Percentiles rank a stretch among this genome's conserved stretches.
phyloP scores from a whole-genome alignment of 1,140 invertebrate genomes.

The Cotesia glomerata region DNA sequence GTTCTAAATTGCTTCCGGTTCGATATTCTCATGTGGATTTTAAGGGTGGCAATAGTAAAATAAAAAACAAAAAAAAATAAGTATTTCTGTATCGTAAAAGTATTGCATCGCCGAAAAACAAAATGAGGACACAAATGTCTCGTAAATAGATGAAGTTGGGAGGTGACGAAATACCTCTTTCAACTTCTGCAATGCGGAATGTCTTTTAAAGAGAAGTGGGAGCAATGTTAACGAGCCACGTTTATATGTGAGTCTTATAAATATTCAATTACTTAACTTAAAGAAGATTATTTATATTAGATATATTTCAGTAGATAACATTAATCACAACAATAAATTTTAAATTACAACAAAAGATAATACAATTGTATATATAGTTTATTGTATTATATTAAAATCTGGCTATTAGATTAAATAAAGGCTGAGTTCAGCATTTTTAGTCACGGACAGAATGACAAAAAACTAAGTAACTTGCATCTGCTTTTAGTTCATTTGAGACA shows the following conservation, averaged over 20 bases:
- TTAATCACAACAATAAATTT: too few species aligned
- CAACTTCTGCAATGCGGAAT: conserved; percentile 17
- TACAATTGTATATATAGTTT: too few species aligned
- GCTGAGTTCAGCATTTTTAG: conserved; percentile 30
- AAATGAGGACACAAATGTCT: conserved; percentile 17
- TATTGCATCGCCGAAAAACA: conserved; percentile 10
- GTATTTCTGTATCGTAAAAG: not conserved
- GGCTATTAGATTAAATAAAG: not conserved
- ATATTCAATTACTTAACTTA: not conserved
- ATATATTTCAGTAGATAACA: too few species aligned
- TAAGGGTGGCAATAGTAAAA: not conserved
- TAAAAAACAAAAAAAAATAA: not conserved
- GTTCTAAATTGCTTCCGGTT: not conserved
- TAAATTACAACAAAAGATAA: not conserved
- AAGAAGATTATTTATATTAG: not conserved
- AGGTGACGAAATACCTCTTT: conserved; percentile 2
- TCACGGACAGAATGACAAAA: conserved; percentile 21
- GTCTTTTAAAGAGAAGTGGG: not conserved
- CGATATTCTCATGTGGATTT: not conserved
- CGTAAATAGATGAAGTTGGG: conserved; percentile 8
- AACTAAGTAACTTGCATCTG: conserved; percentile 8
- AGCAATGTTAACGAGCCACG: not conserved
- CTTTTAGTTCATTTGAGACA: not conserved
- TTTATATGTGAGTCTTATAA: not conserved
- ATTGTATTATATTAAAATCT: too few species aligned